Evolutionary conservation across 2,888 invertebrate species (phyloP).

Genomic region (Xestia sexstrigata): DNA sequence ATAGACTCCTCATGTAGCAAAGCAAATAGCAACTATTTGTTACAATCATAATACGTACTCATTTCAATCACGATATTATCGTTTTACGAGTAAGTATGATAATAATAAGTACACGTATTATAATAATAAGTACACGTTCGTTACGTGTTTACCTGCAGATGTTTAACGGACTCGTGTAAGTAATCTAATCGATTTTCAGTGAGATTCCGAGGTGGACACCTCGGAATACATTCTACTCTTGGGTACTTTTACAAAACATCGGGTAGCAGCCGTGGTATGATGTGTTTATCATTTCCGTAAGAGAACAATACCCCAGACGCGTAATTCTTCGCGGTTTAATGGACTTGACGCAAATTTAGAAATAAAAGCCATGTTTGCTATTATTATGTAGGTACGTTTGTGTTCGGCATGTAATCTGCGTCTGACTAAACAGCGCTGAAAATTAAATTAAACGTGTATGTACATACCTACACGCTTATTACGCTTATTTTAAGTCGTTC

Average conservation of each 20-base stretch:
- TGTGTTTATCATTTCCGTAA: slow-evolving; percentile 76
- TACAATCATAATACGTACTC: not conserved
- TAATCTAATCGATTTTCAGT: slow-evolving; percentile 11
- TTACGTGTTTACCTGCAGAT: slow-evolving; percentile 11
- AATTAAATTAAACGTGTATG: slow-evolving; percentile 36
- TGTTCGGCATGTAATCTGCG: slow-evolving; percentile 40
- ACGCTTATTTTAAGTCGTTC: too few relatives aligned
- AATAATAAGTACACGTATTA: too few relatives aligned
- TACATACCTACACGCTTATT: not conserved
- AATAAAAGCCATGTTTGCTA: slow-evolving; percentile 71
- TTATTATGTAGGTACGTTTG: slow-evolving; percentile 53
- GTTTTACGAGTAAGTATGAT: slow-evolving; percentile 13
- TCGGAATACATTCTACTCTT: slow-evolving; percentile 33
- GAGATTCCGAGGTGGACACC: slow-evolving; percentile 7
- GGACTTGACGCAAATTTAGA: slow-evolving; percentile 70
- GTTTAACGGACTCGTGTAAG: slow-evolving; percentile 8
- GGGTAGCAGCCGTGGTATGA: slow-evolving; percentile 68
- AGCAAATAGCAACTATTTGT: not conserved
- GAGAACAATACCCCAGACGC: slow-evolving; percentile 78
- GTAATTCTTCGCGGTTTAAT: slow-evolving; percentile 75
- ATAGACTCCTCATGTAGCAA: not conserved
- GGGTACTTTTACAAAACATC: slow-evolving; percentile 72
- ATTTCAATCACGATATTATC: slow-evolving; percentile 17
- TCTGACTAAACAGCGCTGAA: slow-evolving; percentile 25
- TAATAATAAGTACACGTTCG: too few relatives aligned